Evolutionary conservation across 2,888 invertebrate species (phyloP).

Genomic region (Ochropleura plecta): DNA sequence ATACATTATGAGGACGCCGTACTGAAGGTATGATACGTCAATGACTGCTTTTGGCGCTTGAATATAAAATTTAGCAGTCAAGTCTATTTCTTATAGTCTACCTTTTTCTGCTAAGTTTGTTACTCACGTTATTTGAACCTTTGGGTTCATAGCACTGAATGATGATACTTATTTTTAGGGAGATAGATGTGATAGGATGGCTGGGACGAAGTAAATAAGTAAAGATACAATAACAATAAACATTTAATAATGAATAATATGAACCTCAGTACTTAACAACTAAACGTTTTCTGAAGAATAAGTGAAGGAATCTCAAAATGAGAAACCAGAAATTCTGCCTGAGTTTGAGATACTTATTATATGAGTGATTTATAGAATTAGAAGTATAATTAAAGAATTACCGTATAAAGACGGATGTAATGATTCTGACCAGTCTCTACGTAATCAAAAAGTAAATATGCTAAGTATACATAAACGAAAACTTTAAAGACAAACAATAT

Average conservation of each 20-base stretch:
- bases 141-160: neutral
- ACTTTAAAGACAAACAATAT: no score
- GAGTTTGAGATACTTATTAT: neutral
- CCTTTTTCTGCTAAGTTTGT: no score
- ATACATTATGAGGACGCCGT: neutral
- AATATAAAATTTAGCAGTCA: no score
- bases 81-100: no score
- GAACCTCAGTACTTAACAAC: neutral
- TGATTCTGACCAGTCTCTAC: neutral
- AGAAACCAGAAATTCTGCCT: neutral
- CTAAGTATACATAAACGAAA: neutral
- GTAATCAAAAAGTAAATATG: neutral
- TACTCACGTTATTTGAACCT: no score
- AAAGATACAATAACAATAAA: conserved; percentile 8
- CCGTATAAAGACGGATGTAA: neutral
- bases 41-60: no score
- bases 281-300: neutral
- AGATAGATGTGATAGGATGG: no score
- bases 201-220: conserved; percentile 1
- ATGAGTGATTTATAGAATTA: neutral
- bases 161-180: neutral
- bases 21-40: neutral
- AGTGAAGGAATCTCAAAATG: neutral
- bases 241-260: conserved; percentile 28
- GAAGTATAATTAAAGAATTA: neutral